Evolutionary conservation across 2,888 invertebrate genomes (phyloP).

Genomic region (Apomyelois bistriatella): DNA sequence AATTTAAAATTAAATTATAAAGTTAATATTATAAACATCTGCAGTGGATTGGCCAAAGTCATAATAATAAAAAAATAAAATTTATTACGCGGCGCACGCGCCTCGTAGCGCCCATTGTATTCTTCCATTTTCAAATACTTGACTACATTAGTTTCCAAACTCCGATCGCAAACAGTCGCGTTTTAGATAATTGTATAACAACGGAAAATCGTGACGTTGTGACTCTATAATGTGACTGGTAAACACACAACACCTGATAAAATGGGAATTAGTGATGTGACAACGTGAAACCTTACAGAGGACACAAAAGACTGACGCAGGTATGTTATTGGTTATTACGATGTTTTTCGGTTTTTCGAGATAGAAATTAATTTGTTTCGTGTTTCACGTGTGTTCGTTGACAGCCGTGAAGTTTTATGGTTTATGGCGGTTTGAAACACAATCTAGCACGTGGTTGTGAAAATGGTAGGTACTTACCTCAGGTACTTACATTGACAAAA

Average conservation of each 20-base stretch:
- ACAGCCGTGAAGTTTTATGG: not conserved
- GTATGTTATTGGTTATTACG: not conserved
- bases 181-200: constrained; percentile 19
- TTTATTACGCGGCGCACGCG: constrained; percentile 5
- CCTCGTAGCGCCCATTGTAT: not conserved
- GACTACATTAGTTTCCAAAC: constrained; percentile 18
- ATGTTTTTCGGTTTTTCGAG: not conserved
- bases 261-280: constrained; percentile 8
- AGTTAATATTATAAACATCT: no score
- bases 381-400: not conserved
- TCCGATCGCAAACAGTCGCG: constrained; percentile 23
- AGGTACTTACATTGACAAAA: not conserved
- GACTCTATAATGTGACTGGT: constrained; percentile 21
- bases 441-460: not conserved
- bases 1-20: no score
- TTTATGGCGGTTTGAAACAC: not conserved
- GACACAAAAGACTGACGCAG: not conserved
- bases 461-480: not conserved
- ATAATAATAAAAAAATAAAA: not conserved
- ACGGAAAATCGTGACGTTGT: constrained; percentile 30
- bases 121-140: constrained; percentile 15
- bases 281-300: not conserved
- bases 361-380: not conserved
- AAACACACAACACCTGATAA: constrained; percentile 16
- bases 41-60: no score